Percentiles rank a stretch among this genome's conserved stretches.
Conservation (phyloP, 2,113 vertebrate genomes). For the Garra rufa region DNA sequence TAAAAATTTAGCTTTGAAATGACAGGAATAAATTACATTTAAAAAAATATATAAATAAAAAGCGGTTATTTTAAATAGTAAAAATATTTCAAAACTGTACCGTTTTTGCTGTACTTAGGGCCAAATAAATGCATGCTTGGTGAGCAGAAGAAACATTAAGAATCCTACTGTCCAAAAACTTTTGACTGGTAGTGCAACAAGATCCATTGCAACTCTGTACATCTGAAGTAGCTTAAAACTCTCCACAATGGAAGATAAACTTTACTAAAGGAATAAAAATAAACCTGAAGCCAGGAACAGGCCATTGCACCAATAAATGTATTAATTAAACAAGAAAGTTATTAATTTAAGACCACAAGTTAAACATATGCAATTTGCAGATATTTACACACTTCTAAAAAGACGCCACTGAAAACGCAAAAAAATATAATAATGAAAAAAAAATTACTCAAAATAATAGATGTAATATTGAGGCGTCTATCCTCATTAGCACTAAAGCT, state of each 20-base stretch:
- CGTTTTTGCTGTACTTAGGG: too few relatives aligned
- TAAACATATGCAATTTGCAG: neutral
- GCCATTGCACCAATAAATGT: neutral
- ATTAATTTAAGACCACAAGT: neutral
- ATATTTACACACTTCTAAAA: too few relatives aligned
- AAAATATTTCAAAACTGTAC: too few relatives aligned
- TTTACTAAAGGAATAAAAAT: neutral
- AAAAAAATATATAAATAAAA: too few relatives aligned
- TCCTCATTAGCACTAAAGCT: slow-evolving; percentile 32
- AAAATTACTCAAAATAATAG: neutral
- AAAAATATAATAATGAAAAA: neutral
- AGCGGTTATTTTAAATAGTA: too few relatives aligned
- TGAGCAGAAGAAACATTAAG: too few relatives aligned
- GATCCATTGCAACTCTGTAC: too few relatives aligned
- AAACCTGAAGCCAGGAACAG: neutral
- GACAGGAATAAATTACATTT: too few relatives aligned
- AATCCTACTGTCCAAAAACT: too few relatives aligned
- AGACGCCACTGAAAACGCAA: neutral
- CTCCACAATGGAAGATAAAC: neutral
- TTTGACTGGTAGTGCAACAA: too few relatives aligned
- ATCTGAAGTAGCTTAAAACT: neutral
- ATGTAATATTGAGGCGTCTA: slow-evolving; percentile 10
- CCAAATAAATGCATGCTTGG: too few relatives aligned
- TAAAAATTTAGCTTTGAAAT: too few relatives aligned
- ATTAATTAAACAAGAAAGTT: neutral